phyloP scores from a whole-genome alignment of 2,113 vertebrate genomes.

The Austrofundulus limnaeus region DNA sequence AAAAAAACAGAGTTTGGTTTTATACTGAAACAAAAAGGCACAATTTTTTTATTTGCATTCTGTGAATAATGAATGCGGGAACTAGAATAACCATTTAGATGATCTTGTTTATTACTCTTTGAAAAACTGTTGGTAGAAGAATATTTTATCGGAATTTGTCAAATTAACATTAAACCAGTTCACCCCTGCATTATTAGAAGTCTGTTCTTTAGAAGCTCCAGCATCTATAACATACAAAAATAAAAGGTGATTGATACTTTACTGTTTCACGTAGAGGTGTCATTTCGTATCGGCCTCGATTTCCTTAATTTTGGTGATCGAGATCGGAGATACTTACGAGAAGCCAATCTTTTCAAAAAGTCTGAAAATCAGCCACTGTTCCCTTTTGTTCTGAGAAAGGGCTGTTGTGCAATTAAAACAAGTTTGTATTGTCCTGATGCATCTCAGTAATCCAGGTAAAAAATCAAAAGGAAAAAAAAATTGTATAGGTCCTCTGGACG shows the following conservation, averaged over 20 bases:
- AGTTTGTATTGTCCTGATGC: too few relatives aligned
- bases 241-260: neutral
- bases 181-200: conserved; percentile 4
- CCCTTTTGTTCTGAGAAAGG: too few relatives aligned
- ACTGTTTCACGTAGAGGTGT: neutral
- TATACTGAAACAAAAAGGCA: conserved; percentile 12
- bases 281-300: too few relatives aligned
- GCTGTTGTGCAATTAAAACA: too few relatives aligned
- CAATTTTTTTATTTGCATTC: too few relatives aligned
- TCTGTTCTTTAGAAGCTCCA: conserved; percentile 25
- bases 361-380: too few relatives aligned
- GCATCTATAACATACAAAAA: conserved; percentile 18
- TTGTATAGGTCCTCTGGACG: too few relatives aligned
- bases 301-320: too few relatives aligned
- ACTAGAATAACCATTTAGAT: conserved; percentile 71
- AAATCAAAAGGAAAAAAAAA: too few relatives aligned
- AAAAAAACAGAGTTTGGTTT: conserved; percentile 12
- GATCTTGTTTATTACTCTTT: conserved; percentile 63
- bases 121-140: conserved; percentile 35
- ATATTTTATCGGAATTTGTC: conserved; percentile 51
- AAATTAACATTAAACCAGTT: conserved; percentile 66
- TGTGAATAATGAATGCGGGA: conserved; percentile 70
- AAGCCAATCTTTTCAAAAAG: too few relatives aligned
- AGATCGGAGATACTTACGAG: too few relatives aligned
- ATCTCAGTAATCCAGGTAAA: too few relatives aligned